These are phyloP conservation scores for Lordiphosa fenestrarum DNA, from an alignment of 2,888 invertebrate species.

Conservation along the genomic window DNA sequence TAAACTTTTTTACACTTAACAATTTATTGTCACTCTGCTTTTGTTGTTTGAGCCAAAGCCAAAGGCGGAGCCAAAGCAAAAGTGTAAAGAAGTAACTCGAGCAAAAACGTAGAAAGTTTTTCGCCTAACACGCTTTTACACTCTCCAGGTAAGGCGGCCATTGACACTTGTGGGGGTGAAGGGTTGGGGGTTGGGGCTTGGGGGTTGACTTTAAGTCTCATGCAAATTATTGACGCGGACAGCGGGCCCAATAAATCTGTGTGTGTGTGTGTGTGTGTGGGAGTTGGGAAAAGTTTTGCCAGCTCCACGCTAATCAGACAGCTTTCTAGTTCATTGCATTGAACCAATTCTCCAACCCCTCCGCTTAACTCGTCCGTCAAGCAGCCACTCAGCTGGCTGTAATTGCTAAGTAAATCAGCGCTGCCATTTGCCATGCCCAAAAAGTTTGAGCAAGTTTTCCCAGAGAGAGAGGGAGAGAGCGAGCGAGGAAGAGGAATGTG, in stretches of 20 bases:
- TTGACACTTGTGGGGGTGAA: constrained; percentile 52
- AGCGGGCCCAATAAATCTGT: constrained; percentile 63
- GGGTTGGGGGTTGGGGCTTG: not conserved
- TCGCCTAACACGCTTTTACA: constrained; percentile 60
- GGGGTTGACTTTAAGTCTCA: constrained; percentile 32
- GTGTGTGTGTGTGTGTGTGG: constrained; percentile 18
- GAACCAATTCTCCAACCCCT: constrained; percentile 21
- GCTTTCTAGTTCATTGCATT: constrained; percentile 73
- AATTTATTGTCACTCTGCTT: constrained; percentile 67
- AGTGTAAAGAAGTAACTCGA: constrained; percentile 49
- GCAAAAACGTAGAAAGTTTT: constrained; percentile 62
- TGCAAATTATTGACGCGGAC: constrained; percentile 71
- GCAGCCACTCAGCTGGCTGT: constrained; percentile 62
- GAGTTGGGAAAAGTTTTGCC: constrained; percentile 51
- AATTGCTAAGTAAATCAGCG: constrained; percentile 71
- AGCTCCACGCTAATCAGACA: constrained; percentile 68
- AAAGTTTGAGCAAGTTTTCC: constrained; percentile 45
- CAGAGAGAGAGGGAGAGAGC: not conserved
- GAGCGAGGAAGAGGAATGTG: constrained; percentile 62
- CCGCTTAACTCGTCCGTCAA: constrained; percentile 41
- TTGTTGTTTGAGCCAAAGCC: constrained; percentile 18
- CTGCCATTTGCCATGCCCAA: constrained; percentile 70
- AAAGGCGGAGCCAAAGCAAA: constrained; percentile 31
- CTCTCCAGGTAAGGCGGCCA: constrained; percentile 62
- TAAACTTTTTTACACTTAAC: constrained; percentile 72